phyloP scores from a whole-genome alignment of 1,140 invertebrate genomes.

The Panagrolaimus sp. region DNA sequence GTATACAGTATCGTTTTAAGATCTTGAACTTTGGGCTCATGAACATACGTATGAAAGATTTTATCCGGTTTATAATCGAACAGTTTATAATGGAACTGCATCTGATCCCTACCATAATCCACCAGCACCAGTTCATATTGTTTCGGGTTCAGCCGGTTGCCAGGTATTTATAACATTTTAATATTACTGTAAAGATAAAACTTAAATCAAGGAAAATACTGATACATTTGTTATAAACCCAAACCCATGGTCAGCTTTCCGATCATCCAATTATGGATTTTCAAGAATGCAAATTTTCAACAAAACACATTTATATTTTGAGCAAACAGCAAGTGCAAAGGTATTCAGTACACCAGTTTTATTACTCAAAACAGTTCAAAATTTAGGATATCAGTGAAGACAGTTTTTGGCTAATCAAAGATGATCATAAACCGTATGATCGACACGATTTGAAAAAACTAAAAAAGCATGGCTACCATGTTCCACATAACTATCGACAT shows the following conservation, averaged over 20 bases:
- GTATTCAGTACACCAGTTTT: no score
- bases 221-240: conserved; percentile 59
- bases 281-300: conserved; percentile 47
- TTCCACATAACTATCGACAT: background rate
- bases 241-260: conserved; percentile 74
- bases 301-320: conserved; percentile 43
- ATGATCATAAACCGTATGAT: conserved; percentile 24
- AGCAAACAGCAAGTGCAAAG: conserved; percentile 24
- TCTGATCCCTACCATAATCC: conserved; percentile 75
- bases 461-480: conserved; percentile 19
- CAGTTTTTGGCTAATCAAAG: conserved; percentile 26
- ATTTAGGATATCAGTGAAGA: conserved; percentile 26
- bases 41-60: conserved; percentile 73
- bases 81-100: conserved; percentile 72
- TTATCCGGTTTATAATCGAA: conserved; percentile 82
- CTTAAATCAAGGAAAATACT: conserved; percentile 64
- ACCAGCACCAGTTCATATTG: conserved; percentile 81
- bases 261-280: conserved; percentile 82
- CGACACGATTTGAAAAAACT: background rate
- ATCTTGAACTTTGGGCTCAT: conserved; percentile 19
- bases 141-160: conserved; percentile 73
- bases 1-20: conserved; percentile 1
- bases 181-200: conserved; percentile 8
- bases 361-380: background rate
- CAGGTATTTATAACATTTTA: conserved; percentile 32